Conservation (phyloP, 2,888 invertebrate species). For the Hetaerina titia region DNA sequence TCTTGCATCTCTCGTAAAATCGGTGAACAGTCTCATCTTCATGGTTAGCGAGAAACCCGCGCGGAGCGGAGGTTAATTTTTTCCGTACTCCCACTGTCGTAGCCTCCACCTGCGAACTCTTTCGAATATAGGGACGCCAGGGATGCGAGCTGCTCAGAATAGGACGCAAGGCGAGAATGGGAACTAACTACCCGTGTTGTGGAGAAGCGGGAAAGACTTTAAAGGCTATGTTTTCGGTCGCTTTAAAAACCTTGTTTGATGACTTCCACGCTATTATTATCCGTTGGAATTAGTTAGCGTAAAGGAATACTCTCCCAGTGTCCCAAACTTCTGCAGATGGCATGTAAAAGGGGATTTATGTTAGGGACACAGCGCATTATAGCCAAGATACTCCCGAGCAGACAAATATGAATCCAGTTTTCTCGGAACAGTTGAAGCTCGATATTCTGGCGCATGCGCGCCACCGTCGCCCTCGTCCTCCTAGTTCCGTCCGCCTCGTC, state of each 20-base stretch:
- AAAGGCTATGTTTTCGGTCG: not conserved
- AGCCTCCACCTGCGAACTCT: not conserved
- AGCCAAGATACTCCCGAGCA: slow-evolving; percentile 29
- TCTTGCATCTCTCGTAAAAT: too few species aligned
- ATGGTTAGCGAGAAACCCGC: too few species aligned
- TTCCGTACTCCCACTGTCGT: too few species aligned
- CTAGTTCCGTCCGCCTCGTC: slow-evolving; percentile 6
- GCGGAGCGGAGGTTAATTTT: too few species aligned
- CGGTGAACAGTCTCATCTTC: too few species aligned
- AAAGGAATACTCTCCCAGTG: not conserved
- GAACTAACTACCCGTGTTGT: not conserved
- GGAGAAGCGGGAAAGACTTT: not conserved
- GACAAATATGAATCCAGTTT: slow-evolving; percentile 61
- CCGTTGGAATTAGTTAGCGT: not conserved
- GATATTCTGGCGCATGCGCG: slow-evolving; percentile 62
- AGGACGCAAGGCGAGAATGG: not conserved
- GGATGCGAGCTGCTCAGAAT: not conserved
- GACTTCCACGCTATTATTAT: not conserved
- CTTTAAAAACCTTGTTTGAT: not conserved
- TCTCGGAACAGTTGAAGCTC: slow-evolving; percentile 65
- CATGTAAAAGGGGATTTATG: slow-evolving; percentile 28
- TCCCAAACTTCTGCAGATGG: not conserved
- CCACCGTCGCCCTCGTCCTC: not conserved
- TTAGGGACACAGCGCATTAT: not conserved
- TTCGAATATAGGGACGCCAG: not conserved